Conservation (phyloP, 1,140 invertebrate species). For the Xylocopa sonorina region DNA sequence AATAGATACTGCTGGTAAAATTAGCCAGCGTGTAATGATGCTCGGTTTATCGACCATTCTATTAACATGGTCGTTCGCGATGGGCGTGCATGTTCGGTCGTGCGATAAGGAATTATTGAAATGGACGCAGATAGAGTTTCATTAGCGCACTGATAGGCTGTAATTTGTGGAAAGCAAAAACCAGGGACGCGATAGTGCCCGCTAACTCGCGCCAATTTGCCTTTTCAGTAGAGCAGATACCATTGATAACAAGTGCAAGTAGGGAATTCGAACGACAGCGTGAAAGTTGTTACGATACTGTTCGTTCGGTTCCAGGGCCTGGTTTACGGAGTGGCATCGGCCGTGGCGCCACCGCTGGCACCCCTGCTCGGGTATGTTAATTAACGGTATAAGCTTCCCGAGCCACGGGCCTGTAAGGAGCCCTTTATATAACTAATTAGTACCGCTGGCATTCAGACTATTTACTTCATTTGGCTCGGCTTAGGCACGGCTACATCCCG, state of each 20-base stretch:
- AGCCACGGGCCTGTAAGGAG: conserved; percentile 67
- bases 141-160: too few species aligned
- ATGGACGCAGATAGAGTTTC: too few species aligned
- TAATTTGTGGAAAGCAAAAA: background rate
- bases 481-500: conserved; percentile 56
- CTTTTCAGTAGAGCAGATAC: too few species aligned
- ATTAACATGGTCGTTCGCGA: too few species aligned
- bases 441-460: conserved; percentile 72
- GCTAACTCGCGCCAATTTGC: too few species aligned
- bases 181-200: too few species aligned
- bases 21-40: too few species aligned
- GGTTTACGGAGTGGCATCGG: conserved; percentile 53
- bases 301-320: conserved; percentile 51
- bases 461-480: conserved; percentile 72
- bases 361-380: conserved; percentile 77
- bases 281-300: conserved; percentile 65
- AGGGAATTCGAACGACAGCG: conserved; percentile 56
- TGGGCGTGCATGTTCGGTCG: too few species aligned
- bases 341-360: conserved; percentile 55
- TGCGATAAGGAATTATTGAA: too few species aligned
- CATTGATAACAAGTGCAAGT: too few species aligned
- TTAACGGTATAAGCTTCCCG: conserved; percentile 79
- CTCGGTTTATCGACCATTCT: background rate
- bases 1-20: background rate
- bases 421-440: conserved; percentile 79